Evolutionary conservation across 2,797 vertebrate genomes (phyloP).

Genomic region (Eulemur coronatus): DNA sequence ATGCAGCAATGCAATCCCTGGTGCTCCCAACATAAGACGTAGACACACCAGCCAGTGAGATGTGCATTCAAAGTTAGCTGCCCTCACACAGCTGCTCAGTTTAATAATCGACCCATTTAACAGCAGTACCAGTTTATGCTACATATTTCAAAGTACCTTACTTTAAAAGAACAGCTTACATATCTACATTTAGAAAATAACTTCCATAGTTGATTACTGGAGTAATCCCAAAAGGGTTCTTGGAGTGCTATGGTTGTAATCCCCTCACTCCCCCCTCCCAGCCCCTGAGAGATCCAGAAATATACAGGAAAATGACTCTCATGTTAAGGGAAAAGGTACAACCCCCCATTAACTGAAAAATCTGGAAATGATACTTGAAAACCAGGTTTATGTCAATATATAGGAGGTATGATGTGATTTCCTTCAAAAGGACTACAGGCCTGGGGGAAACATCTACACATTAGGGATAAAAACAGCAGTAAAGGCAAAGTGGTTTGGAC

Average conservation of each 20-base stretch:
- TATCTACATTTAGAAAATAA: slow-evolving; percentile 86
- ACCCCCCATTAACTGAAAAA: neutral
- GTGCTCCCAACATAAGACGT: neutral
- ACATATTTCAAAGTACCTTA: slow-evolving; percentile 89
- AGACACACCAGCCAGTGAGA: slow-evolving; percentile 1
- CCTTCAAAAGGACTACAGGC: slow-evolving; percentile 32
- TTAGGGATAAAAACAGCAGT: slow-evolving; percentile 48
- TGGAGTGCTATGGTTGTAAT: slow-evolving; percentile 77
- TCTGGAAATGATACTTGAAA: slow-evolving; percentile 43
- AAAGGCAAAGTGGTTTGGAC: slow-evolving; percentile 62
- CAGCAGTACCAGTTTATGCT: slow-evolving; percentile 92
- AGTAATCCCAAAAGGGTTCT: slow-evolving; percentile 84
- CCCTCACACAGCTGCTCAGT: slow-evolving; percentile 86
- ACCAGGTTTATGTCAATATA: slow-evolving; percentile 9
- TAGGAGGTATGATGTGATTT: slow-evolving; percentile 31
- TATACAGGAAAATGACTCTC: slow-evolving; percentile 56
- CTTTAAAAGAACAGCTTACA: slow-evolving; percentile 83
- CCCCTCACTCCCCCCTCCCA: slow-evolving; percentile 64
- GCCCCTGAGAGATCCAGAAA: slow-evolving; percentile 79
- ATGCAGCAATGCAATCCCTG: neutral
- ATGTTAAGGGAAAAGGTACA: neutral
- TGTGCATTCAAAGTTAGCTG: slow-evolving; percentile 88
- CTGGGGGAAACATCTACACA: neutral
- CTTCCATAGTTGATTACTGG: slow-evolving; percentile 80
- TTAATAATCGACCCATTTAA: slow-evolving; percentile 87